Conservation (phyloP, 2,888 invertebrate species). For the Perizoma flavofasciatum region DNA sequence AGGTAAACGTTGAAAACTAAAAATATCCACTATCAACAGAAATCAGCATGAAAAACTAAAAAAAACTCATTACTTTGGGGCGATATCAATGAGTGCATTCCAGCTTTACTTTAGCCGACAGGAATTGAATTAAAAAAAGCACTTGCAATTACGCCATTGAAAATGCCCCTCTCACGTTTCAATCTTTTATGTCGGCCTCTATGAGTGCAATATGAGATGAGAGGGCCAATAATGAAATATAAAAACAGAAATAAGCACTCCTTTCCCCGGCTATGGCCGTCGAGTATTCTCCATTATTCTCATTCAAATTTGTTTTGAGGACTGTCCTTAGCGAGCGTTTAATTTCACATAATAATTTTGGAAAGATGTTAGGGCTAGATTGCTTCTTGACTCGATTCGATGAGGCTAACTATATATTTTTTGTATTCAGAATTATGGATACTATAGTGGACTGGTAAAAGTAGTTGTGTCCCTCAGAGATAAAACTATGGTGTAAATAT, state of each 20-base stretch:
- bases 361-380: slow-evolving; percentile 37
- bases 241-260: slow-evolving; percentile 80
- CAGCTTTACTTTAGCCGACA: slow-evolving; percentile 77
- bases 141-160: slow-evolving; percentile 83
- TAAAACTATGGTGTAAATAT: not conserved
- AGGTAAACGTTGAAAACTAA: too few species aligned
- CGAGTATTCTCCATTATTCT: slow-evolving; percentile 77
- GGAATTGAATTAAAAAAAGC: slow-evolving; percentile 79
- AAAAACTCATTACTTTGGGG: slow-evolving; percentile 70
- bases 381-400: slow-evolving; percentile 21
- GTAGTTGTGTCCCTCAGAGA: too few species aligned
- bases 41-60: slow-evolving; percentile 47
- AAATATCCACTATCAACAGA: slow-evolving; percentile 26
- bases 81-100: slow-evolving; percentile 81
- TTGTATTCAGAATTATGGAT: too few species aligned
- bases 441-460: too few species aligned
- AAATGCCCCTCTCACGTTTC: slow-evolving; percentile 80
- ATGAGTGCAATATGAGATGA: slow-evolving; percentile 82
- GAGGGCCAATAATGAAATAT: slow-evolving; percentile 83
- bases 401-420: too few species aligned
- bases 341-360: slow-evolving; percentile 59
- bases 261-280: slow-evolving; percentile 66
- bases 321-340: slow-evolving; percentile 72
- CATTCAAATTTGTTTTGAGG: slow-evolving; percentile 74
- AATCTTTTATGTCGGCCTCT: slow-evolving; percentile 81